Base-by-base conservation (phyloP, 2,113 vertebrate genomes). In the Rhabdomys dilectus region DNA sequence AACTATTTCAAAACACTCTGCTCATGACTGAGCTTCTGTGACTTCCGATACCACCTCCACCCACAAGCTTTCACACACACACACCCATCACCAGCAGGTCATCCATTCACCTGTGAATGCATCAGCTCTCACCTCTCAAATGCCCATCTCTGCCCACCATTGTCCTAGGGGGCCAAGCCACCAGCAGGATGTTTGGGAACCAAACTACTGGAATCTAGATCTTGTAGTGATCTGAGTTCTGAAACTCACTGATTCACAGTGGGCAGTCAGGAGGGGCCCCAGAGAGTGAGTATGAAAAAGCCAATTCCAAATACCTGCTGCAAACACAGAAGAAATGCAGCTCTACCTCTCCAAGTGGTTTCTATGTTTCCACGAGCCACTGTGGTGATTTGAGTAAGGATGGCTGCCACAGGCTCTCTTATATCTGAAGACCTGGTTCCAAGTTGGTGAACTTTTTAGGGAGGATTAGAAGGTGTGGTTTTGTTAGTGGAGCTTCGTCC, bases 251-350 rank as follows among this genome's bases (percentile, higher is more conserved):
- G 9, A 78, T 13, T 97, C 89, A 77, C 80, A 45, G 72, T 96
- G 94, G 92, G 97, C 97, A 95, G 97, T 98, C 82, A 97, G 94
- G 95, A 97, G 87, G 80, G 7, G 82, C 98, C 89, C 45, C 31
- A 81, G 53, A 98, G 94, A 92, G 91, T 97, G 93, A 96, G 96
- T 96, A 77, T 88, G 75, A 97, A 97, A 95, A 73, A 93, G 29
- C 72, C 94, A 95, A 97, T 98, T 97, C 96, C 97, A 98, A 97
- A 94, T 95, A 82, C 96, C 94, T 98, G 95, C 95, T 98, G 95
- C 97, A 97, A 91, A 96, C 95, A 95, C 94, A 92, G 96, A 80
- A 53, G 56, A 93, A 97, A 97, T 91, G 56, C 16, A 94, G 58
- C 97, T 97, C 94, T 94, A 96, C 92, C 91, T 97, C 96, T 96